phyloP scores from a whole-genome alignment of 2,888 invertebrate species.

The Orthosia gothica region DNA sequence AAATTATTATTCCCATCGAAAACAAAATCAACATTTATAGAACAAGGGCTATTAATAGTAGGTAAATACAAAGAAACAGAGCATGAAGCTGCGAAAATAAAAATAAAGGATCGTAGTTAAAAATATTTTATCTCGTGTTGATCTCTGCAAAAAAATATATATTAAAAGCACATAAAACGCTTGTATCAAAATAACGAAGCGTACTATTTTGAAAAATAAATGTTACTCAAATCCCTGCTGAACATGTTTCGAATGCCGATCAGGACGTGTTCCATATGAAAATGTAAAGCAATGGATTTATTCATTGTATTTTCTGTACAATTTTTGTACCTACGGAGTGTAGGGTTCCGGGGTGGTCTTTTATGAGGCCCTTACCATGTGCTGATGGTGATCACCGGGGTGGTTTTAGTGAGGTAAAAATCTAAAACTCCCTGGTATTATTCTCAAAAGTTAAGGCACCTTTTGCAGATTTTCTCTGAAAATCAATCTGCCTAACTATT shows the following conservation, averaged over 20 bases:
- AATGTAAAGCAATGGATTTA: slow-evolving; percentile 38
- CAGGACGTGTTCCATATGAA: slow-evolving; percentile 25
- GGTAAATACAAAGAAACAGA: neutral
- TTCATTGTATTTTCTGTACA: slow-evolving; percentile 16
- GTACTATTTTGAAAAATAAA: slow-evolving; percentile 46
- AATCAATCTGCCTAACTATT: too few species aligned
- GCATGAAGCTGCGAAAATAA: slow-evolving; percentile 5
- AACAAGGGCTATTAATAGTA: neutral
- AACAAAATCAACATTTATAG: too few species aligned
- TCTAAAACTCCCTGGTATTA: too few species aligned
- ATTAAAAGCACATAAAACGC: slow-evolving; percentile 25
- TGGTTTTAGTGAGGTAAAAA: too few species aligned
- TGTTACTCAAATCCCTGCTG: slow-evolving; percentile 30
- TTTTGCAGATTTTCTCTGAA: too few species aligned
- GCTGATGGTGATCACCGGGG: too few species aligned
- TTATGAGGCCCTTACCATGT: too few species aligned
- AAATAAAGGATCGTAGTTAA: neutral
- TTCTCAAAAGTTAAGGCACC: too few species aligned
- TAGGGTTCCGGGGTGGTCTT: too few species aligned
- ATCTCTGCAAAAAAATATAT: slow-evolving; percentile 3
- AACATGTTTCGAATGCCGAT: slow-evolving; percentile 51
- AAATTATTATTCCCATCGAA: too few species aligned
- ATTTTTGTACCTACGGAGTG: neutral
- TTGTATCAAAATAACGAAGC: slow-evolving; percentile 40
- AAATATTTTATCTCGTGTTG: slow-evolving; percentile 3